A percentile compares a stretch with the other conserved stretches of the same genome.
Evolutionary conservation across 2,113 vertebrate genomes (phyloP).

Genomic region (Arizona elegans): DNA sequence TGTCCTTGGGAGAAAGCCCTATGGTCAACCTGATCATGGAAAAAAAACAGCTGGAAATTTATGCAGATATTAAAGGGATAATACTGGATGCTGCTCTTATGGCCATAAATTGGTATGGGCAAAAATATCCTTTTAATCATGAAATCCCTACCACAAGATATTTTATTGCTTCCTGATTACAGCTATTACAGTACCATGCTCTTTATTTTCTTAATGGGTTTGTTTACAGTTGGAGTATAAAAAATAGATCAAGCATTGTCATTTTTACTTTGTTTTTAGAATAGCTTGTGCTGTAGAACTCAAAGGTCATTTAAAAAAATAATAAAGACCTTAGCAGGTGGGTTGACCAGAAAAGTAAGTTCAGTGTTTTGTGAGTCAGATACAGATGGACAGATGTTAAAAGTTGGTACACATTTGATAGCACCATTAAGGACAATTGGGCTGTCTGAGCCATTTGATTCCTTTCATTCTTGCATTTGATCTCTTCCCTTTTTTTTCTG

Average conservation of each 20-base stretch:
- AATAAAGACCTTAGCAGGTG: slow-evolving; percentile 46
- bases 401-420: neutral
- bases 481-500: neutral
- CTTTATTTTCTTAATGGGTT: neutral
- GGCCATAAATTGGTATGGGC: slow-evolving; percentile 69
- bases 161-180: neutral
- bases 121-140: accelerated
- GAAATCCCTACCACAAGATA: neutral
- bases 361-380: accelerated
- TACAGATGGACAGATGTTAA: accelerated
- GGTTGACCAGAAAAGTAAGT: slow-evolving; percentile 60
- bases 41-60: slow-evolving; percentile 80
- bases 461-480: neutral
- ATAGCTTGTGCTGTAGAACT: slow-evolving; percentile 49
- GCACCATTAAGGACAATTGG: neutral
- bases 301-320: slow-evolving; percentile 49
- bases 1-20: slow-evolving; percentile 82
- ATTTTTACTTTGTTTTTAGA: slow-evolving; percentile 28
- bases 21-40: slow-evolving; percentile 78
- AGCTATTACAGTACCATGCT: neutral
- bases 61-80: slow-evolving; percentile 73
- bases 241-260: neutral
- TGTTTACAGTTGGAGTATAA: accelerated
- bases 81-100: slow-evolving; percentile 51
- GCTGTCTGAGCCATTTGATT: neutral